Evolutionary conservation across 2,113 vertebrate species (phyloP), one percentile per base, ranked within the genome.

Genomic region (Chionomys nivalis): DNA sequence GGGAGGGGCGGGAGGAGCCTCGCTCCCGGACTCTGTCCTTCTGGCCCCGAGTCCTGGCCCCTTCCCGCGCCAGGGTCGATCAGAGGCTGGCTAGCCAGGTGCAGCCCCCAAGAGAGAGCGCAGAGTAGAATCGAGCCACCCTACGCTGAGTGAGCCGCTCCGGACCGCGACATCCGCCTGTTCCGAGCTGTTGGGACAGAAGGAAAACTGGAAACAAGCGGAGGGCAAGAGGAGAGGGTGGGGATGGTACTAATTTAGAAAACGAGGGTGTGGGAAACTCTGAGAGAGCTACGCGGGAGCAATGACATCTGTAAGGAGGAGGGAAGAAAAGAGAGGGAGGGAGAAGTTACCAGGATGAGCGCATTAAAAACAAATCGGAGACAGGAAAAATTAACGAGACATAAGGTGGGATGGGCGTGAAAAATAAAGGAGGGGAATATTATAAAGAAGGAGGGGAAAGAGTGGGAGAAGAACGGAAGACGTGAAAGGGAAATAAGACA

Each of bases 1-100:
- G 90, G 96, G 96, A 83, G 94, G 96, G 95, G 94, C 93, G 17
- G 68, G 87, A 85, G 89, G 94, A 95, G 92, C 79, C 6, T 82
- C 17, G 63, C 83, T n/a, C 89, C 36, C 63, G 89, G 72, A 89
- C 65, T 28, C 66, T 36, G 97, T 90, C 90, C 91, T 81, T 39
- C 55, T 42, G 42, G 58, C 58, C n/a, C 7, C 4, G 58, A 83
- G 81, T 65, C 31, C 83, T 2, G 7, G 94, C 26, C 83, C n/a
- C 75, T 81, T 26, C 70, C 82, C 26, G 72, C 13, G 11, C 86
- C 52, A 3, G 2, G 72, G 79, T 68, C 65, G 31, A 44, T 87
- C 65, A 11, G 44, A n/a, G 4, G 17, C 78, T 68, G 13, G 10
- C 44, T 5, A 17, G 65, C 96, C 93, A 92, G 94, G 96, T 85